Base-by-base conservation (phyloP, 1,140 invertebrate genomes). In the Idris sp. region DNA sequence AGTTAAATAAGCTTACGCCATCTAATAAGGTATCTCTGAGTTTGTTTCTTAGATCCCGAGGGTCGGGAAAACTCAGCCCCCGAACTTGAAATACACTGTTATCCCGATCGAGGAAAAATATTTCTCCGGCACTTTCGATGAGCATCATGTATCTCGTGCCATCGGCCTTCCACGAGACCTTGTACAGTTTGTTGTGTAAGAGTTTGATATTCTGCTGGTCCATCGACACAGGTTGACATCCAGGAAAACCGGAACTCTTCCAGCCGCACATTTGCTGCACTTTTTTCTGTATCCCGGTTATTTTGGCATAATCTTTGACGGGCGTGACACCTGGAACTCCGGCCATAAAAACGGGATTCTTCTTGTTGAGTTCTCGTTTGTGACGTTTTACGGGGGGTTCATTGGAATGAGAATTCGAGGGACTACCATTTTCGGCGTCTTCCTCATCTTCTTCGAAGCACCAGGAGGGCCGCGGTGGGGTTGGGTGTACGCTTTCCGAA, bases 161-260 rank as follows among this genome's bases (percentile, higher is more conserved):
- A 88, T 99, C 98, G 9, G 98, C 98, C 85, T 99, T 99, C 98
- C 98, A 99, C 0, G 97, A 99, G 2, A 99, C 98, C 81, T 92
- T 92, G 81, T 99, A 99, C 0, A 93, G 93, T 81, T 96, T 96
- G 65, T 93, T 80, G 35, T 90, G 86, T 0, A 99, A 84, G 6
- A 93, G 89, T 33, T 84, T 88, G 8, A 99, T 89, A 87, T 99
- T 99, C 0, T 91, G 81, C 2, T 88, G 84, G 79, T 96, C 93
- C 97, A 99, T 98, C 0, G 97, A 99, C 0, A 99, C 96, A 0
- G 98, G 98, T 81, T 99, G 98, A 40, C 92, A 92, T 2, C 98
- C 98, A 2, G 98, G 97, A 86, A 99, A 99, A 5, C 95, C 96
- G 73, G 82, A 89, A 85, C 82, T 88, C 14, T 90, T 84, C 94